These are phyloP conservation scores for Andrena chrysosceles DNA, from an alignment of 2,888 invertebrate genomes.

Conservation along the genomic window DNA sequence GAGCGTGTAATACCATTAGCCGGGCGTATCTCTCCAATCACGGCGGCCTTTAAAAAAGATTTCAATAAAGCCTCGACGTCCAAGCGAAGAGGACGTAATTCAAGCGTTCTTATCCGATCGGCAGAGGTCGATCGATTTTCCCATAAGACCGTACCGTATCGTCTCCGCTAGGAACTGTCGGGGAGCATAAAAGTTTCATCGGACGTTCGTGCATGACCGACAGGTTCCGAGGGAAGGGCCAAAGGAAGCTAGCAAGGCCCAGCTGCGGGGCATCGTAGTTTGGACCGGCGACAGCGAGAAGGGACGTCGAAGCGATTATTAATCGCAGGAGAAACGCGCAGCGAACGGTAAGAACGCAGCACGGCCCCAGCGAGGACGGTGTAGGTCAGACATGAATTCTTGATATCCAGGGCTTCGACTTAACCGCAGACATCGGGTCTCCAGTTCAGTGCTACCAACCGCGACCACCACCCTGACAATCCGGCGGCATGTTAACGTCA, in stretches of 20 bases:
- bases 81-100: conserved; percentile 45
- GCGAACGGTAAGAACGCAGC: conserved; percentile 31
- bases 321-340: conserved; percentile 45
- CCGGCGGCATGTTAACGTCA: conserved; percentile 73
- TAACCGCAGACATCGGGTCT: conserved; percentile 77
- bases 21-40: conserved; percentile 48
- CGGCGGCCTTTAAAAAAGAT: conserved; percentile 55
- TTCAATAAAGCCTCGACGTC: conserved; percentile 55
- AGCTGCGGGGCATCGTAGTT: background rate
- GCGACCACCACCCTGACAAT: conserved; percentile 64
- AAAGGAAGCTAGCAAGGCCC: background rate
- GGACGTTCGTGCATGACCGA: conserved; percentile 24
- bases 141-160: conserved; percentile 46
- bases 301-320: conserved; percentile 60
- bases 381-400: conserved; percentile 81
- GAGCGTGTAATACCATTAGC: conserved; percentile 51
- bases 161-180: conserved; percentile 46
- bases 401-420: conserved; percentile 76
- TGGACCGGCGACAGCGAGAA: conserved; percentile 3
- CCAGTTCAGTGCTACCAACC: conserved; percentile 66
- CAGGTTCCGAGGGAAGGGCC: background rate
- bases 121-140: conserved; percentile 56
- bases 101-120: conserved; percentile 55
- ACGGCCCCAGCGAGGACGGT: conserved; percentile 40
- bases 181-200: conserved; percentile 63